Percentiles rank a stretch among this genome's conserved stretches.
Conservation (phyloP, 2,888 invertebrate species). For the Stramonita haemastoma region DNA sequence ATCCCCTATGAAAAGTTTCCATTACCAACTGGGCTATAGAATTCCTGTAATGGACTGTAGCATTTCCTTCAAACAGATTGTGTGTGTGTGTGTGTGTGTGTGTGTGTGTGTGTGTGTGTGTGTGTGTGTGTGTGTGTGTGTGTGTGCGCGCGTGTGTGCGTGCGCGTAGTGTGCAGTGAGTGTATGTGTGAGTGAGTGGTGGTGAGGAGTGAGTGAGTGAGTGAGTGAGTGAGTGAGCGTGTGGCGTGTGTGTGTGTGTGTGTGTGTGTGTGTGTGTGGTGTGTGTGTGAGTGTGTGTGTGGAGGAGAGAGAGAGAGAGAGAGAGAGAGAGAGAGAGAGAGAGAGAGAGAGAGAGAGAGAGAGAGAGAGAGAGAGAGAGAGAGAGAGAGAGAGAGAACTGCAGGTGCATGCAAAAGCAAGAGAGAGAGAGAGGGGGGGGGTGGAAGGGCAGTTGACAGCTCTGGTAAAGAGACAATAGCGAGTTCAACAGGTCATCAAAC, state of each 20-base stretch:
- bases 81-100: constrained; percentile 23
- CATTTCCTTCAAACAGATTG: neutral
- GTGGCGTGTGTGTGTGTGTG: neutral
- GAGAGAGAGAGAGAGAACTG: neutral
- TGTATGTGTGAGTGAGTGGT: neutral
- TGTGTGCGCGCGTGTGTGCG: neutral
- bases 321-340: constrained; percentile 1
- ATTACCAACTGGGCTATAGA: neutral
- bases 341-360: constrained; percentile 1
- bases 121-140: neutral
- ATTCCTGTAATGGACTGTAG: no score
- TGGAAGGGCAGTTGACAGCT: no score
- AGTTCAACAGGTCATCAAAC: no score
- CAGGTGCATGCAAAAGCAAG: no score
- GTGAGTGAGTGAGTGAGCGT: neutral
- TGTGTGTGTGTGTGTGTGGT: no score
- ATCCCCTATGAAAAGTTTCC: no score
- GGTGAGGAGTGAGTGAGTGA: no score
- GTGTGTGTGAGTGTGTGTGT: no score
- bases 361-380: constrained; percentile 1
- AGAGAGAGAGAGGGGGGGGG: no score
- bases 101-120: neutral
- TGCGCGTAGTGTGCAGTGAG: neutral
- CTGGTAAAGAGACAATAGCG: no score
- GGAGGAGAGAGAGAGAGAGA: neutral